phyloP scores from a whole-genome alignment of 1,140 invertebrate species.

The Pemphigus obesinymphae region DNA sequence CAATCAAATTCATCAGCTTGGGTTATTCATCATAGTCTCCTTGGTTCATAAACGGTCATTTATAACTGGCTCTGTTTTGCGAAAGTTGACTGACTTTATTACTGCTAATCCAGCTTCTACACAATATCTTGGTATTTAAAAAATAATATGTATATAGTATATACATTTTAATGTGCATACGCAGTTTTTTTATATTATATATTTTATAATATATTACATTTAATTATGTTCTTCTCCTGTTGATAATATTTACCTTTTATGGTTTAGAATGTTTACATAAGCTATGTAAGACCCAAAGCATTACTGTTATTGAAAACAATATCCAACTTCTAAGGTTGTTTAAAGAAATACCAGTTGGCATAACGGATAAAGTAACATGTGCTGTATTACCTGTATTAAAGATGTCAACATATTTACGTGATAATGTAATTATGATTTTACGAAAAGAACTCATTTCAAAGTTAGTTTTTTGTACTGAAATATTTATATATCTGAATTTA shows the following conservation, averaged over 20 bases:
- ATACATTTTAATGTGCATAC: background rate
- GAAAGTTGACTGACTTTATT: conserved; percentile 25
- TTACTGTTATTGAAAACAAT: conserved; percentile 1
- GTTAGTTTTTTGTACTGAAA: background rate
- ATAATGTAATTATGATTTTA: conserved; percentile 34
- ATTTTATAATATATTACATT: background rate
- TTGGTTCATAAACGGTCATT: conserved; percentile 21
- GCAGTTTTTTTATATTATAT: too few species aligned
- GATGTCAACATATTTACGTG: background rate
- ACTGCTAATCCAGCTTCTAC: background rate
- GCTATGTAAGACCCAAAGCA: conserved; percentile 19
- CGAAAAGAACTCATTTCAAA: conserved; percentile 32
- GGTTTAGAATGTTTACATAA: conserved; percentile 34
- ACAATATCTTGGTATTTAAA: conserved; percentile 15
- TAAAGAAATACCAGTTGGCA: conserved; percentile 27
- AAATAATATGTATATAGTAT: background rate
- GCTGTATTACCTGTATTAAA: conserved; percentile 17
- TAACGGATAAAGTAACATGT: conserved; percentile 30
- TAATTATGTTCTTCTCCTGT: too few species aligned
- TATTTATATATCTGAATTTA: background rate
- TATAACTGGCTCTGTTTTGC: conserved; percentile 12
- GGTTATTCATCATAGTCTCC: conserved; percentile 28
- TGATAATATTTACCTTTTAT: background rate
- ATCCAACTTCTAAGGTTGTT: conserved; percentile 13
- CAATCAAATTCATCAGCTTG: conserved; percentile 12